Conservation (phyloP, 2,888 invertebrate species). For the Lamellibrachia satsuma region DNA sequence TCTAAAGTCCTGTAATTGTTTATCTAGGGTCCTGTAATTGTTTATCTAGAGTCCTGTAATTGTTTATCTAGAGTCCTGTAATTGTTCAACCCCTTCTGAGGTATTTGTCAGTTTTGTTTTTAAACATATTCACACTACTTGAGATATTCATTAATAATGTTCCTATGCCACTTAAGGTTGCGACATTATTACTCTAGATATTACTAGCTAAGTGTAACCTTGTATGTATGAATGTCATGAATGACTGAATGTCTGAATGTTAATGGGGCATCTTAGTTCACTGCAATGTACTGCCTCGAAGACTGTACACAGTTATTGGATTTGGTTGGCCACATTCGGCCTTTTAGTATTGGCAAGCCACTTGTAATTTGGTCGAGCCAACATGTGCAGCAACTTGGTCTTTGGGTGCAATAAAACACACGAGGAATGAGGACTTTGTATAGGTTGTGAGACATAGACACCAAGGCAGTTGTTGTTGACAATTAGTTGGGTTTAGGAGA, state of each 20-base stretch:
- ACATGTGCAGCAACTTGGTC: neutral
- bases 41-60: no score
- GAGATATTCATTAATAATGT: neutral
- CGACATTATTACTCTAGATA: neutral
- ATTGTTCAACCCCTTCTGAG: no score
- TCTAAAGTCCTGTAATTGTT: no score
- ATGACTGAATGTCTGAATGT: neutral
- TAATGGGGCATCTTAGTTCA: neutral
- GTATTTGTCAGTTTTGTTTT: no score
- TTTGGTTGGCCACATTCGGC: neutral
- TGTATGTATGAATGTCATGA: neutral
- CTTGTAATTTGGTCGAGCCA: neutral
- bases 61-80: no score
- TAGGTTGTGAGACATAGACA: neutral
- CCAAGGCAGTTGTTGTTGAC: neutral
- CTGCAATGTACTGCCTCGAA: neutral
- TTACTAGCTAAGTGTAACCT: neutral
- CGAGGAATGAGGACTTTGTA: neutral
- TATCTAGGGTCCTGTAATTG: no score
- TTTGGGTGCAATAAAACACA: neutral
- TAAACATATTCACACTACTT: no score
- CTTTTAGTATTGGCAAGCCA: neutral
- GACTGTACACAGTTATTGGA: neutral
- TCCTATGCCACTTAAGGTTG: neutral
- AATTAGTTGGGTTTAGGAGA: neutral